phyloP scores from a whole-genome alignment of 2,888 invertebrate species.

The Netelia fuscicornis region DNA sequence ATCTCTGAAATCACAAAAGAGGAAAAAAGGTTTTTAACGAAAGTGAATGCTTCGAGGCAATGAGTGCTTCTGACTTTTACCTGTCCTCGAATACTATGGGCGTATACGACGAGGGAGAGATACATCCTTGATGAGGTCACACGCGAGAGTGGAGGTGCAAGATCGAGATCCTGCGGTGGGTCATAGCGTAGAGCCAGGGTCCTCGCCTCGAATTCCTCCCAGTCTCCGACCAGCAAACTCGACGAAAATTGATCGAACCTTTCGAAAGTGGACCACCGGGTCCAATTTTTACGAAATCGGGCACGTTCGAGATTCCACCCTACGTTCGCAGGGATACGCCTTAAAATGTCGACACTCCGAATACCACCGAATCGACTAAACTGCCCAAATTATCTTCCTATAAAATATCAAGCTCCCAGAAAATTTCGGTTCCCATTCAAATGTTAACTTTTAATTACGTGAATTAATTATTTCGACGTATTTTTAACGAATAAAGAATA shows the following conservation, averaged over 20 bases:
- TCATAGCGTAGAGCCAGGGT: slow-evolving; percentile 31
- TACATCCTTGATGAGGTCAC: slow-evolving; percentile 55
- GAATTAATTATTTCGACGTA: too few species aligned
- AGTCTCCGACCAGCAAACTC: slow-evolving; percentile 23
- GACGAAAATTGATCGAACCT: slow-evolving; percentile 55
- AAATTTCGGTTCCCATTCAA: too few species aligned
- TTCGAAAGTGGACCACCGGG: slow-evolving; percentile 57
- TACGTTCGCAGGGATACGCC: slow-evolving; percentile 25
- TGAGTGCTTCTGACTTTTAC: slow-evolving; percentile 16
- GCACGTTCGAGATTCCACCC: slow-evolving; percentile 32
- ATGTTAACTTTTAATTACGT: too few species aligned
- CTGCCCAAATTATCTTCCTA: background rate
- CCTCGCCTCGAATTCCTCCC: slow-evolving; percentile 31
- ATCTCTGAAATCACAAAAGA: slow-evolving; percentile 3
- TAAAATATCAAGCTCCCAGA: background rate
- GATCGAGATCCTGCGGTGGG: slow-evolving; percentile 35
- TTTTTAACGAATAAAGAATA: too few species aligned
- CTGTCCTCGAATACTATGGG: slow-evolving; percentile 35
- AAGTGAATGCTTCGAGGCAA: slow-evolving; percentile 52
- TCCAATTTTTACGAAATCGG: slow-evolving; percentile 46
- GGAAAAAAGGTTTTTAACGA: slow-evolving; percentile 44
- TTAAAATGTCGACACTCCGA: slow-evolving; percentile 24
- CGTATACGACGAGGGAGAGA: background rate
- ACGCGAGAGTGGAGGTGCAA: slow-evolving; percentile 40
- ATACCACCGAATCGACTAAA: background rate